Percentiles rank a stretch among this genome's conserved stretches.
Conservation (phyloP, 2,888 invertebrate species). For the Galerucella calmariensis region DNA sequence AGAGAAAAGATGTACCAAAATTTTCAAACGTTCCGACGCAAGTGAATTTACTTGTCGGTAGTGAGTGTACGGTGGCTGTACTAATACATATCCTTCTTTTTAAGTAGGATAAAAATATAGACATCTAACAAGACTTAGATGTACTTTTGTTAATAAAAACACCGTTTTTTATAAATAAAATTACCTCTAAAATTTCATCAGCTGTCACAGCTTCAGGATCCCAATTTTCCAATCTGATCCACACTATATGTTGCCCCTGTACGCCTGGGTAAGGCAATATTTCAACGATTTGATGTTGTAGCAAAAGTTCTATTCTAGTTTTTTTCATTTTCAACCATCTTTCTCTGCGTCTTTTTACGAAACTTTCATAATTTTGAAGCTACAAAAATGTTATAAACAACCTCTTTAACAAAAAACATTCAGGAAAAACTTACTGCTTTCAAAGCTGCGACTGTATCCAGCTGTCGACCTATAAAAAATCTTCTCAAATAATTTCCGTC, state of each 20-base stretch:
- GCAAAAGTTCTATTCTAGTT: constrained; percentile 30
- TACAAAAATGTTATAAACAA: constrained; percentile 18
- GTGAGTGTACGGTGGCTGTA: too few relatives aligned
- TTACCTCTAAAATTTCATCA: constrained; percentile 45
- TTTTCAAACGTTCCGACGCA: too few relatives aligned
- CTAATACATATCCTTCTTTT: too few relatives aligned
- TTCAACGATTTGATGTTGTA: constrained; percentile 41
- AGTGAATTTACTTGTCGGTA: not conserved
- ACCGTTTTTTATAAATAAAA: too few relatives aligned
- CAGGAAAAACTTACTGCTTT: constrained; percentile 39
- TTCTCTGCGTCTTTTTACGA: constrained; percentile 36
- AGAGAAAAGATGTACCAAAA: too few relatives aligned
- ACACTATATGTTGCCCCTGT: constrained; percentile 40
- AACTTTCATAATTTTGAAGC: constrained; percentile 43
- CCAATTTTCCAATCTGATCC: constrained; percentile 46
- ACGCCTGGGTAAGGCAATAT: constrained; percentile 38
- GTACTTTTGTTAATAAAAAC: too few relatives aligned
- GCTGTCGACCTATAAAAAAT: constrained; percentile 40
- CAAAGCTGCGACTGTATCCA: constrained; percentile 32
- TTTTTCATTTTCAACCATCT: constrained; percentile 40
- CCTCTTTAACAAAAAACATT: not conserved
- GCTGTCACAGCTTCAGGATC: constrained; percentile 40
- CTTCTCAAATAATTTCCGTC: constrained; percentile 40
- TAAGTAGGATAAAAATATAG: too few relatives aligned
- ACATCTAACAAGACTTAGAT: too few relatives aligned